Base-by-base conservation (phyloP, 2,888 invertebrate genomes). In the Oligia latruncula region DNA sequence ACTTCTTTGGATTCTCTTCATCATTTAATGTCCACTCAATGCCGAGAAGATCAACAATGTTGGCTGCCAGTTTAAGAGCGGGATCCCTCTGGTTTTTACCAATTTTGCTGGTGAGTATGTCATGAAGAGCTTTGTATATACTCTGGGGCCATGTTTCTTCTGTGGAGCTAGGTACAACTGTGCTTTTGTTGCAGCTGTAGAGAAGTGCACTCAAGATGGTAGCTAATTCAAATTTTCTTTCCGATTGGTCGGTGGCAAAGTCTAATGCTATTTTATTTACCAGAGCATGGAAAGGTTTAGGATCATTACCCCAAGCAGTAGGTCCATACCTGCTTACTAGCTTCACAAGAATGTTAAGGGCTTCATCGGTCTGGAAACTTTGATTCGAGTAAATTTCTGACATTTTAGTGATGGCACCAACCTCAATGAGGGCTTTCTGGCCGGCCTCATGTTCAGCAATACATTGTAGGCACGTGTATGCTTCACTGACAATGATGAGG, bases 281-380 rank as follows among this genome's bases (percentile, higher is more conserved):
- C 73, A 99, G 96, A 0, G 98, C 98, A 94, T 98, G 98, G 93
- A 99, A 99, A 1, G 98, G 98, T 91, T 98, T 98, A 0, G 98
- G 98, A 92, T 98, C 98, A 83, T 97, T 97, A 85, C 98, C 98
- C 99, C 99, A 99, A 49, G 98, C 98, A 46, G 96, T 93, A 0
- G 98, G 96, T 1, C 98, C 98, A 92, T 98, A 98, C 86, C 97
- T 97, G 83, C 97, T 97, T 0, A 98, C 98, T 74, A 99, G 94
- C 76, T 98, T 97, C 4, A 98, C 98, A 76, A 99, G 97, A 88
- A 99, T 97, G 90, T 98, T 98, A 60, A 99, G 95, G 0, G 99
- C 99, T 93, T 99, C 98, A 92, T 99, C 99, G 1, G 98, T 98
- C 94, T 99, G 98, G 91, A 99, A 99, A 93, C 98, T 98, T 93